These are phyloP conservation scores for Crocallis elinguaria DNA, from an alignment of 2,888 invertebrate species.

Conservation along the genomic window DNA sequence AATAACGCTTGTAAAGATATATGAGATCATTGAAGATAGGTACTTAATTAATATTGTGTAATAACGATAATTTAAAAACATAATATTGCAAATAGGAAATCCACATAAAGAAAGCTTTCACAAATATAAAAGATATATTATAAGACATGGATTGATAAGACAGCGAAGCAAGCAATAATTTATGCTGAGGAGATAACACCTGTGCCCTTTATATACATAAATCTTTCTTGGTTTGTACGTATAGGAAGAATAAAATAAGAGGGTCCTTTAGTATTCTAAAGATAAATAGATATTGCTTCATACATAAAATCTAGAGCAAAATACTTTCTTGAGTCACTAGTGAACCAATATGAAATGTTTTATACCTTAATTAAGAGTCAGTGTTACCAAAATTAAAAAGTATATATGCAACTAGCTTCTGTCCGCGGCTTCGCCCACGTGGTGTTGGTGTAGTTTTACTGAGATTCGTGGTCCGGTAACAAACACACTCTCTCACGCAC, in stretches of 20 bases:
- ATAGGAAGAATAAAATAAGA: slow-evolving; percentile 14
- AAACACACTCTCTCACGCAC: too few relatives aligned
- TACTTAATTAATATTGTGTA: slow-evolving; percentile 1
- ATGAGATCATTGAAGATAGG: slow-evolving; percentile 26
- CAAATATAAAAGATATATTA: slow-evolving; percentile 35
- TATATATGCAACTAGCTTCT: too few relatives aligned
- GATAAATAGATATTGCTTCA: background rate
- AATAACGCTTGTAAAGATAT: slow-evolving; percentile 21
- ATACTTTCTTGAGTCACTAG: too few relatives aligned
- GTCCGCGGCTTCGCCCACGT: too few relatives aligned
- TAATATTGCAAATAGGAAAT: slow-evolving; percentile 51
- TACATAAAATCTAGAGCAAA: background rate
- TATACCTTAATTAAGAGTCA: too few relatives aligned
- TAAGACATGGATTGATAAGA: slow-evolving; percentile 50
- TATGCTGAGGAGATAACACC: slow-evolving; percentile 63
- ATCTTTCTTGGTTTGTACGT: slow-evolving; percentile 52
- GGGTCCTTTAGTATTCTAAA: background rate
- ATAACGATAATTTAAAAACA: slow-evolving; percentile 15
- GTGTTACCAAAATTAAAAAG: too few relatives aligned
- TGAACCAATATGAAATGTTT: too few relatives aligned
- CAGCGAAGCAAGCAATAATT: slow-evolving; percentile 50
- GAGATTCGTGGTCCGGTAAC: too few relatives aligned
- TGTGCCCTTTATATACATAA: slow-evolving; percentile 62
- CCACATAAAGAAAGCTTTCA: slow-evolving; percentile 55
- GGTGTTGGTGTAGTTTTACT: too few relatives aligned